Evolutionary conservation across 37 sponge, comb jelly and placozoan genomes (phyloP), one percentile per base, ranked within the genome.

Genomic region (Dysidea cf. avara): DNA sequence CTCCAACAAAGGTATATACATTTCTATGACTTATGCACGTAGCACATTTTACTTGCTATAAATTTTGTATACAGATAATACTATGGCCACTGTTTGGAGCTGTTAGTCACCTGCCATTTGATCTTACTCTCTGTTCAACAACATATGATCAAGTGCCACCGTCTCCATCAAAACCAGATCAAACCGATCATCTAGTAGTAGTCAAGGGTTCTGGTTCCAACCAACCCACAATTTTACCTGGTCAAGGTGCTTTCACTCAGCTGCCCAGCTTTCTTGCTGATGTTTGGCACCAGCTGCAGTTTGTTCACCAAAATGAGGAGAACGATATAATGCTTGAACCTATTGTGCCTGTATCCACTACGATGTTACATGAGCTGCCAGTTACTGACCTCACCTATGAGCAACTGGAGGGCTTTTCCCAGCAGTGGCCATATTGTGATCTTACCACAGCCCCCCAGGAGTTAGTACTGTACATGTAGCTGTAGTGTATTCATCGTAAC

Each of bases 61-160:
- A 43, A 46, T 47, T 55, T 21, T 54, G 38, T 78, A n/a, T 65
- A 1, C 51, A 89, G 90, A 51, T 89, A 39, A 76, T 81, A 6
- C 65, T 89, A 0, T 72, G 81, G 37, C 85, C 90, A 9, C 71
- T 89, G 39, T 80, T 84, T 79, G 63, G 53, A 28, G 76, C 80
- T 16, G 21, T 53, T 32, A 83, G 74, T 46, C 67, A 71, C 34
- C 77, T 84, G 1, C 85, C 90, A 0, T 83, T 75, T 70, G 90
- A 84, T 57, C 53, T 88, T 26, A 69, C 53, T 20, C n/a, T 81
- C 9, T 9, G 9, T 43, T 43, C 46, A 43, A 43, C 46, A 43
- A 12, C 46, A 12, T 43, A 43, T 1, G 34, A 53, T 17, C 33
- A 33, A 7, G 33, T 56, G 11, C 36, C 37, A 3, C 36, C 17